These are phyloP conservation scores for Tetragonisca angustula DNA, from an alignment of 2,888 invertebrate species.

Conservation along the genomic window DNA sequence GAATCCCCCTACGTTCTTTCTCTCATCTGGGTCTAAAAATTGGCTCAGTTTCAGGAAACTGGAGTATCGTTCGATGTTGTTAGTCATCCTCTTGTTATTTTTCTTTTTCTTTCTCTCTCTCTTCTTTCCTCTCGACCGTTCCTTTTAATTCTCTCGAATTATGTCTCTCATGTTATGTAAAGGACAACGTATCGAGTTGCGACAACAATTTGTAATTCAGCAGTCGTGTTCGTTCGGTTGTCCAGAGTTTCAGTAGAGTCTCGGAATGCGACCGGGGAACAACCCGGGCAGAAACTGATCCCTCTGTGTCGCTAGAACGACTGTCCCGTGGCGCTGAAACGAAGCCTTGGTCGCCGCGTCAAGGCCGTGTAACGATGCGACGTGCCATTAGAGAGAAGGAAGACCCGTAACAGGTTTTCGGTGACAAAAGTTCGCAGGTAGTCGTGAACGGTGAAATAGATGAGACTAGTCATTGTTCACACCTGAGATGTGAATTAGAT, in stretches of 20 bases:
- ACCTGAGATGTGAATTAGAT: background rate
- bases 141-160: background rate
- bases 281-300: conserved; percentile 40
- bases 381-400: background rate
- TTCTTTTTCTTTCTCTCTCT: too few species aligned
- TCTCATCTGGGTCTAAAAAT: too few species aligned
- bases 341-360: conserved; percentile 4
- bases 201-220: too few species aligned
- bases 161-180: background rate
- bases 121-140: background rate
- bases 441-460: background rate
- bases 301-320: background rate
- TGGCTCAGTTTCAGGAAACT: too few species aligned
- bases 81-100: too few species aligned
- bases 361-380: background rate
- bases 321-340: background rate
- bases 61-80: too few species aligned
- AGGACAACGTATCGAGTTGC: background rate
- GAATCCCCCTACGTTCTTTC: too few species aligned
- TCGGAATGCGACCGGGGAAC: background rate
- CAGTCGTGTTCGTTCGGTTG: too few species aligned
- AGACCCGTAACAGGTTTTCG: background rate
- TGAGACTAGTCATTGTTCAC: background rate
- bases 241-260: background rate
- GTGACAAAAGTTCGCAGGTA: conserved; percentile 7